Percentiles rank a stretch among this genome's conserved stretches.
These are phyloP conservation scores for Patella caerulea DNA, from an alignment of 2,888 invertebrate species.

Conservation along the genomic window DNA sequence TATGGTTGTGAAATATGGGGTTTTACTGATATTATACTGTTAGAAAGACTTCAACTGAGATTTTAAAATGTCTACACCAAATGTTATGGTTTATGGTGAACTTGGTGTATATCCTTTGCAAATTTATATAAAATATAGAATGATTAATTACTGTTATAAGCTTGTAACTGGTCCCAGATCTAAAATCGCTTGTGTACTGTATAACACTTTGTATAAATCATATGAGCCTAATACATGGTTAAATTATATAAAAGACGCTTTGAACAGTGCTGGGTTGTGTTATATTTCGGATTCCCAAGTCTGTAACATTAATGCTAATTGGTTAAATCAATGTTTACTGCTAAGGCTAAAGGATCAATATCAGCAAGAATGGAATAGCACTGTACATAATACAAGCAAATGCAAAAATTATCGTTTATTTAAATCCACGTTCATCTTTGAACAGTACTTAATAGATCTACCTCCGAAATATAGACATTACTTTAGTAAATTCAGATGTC, in stretches of 20 bases:
- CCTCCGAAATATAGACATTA: too few species aligned
- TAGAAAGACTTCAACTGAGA: conserved; percentile 17
- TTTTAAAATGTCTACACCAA: conserved; percentile 19
- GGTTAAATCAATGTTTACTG: neutral
- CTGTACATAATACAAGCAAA: neutral
- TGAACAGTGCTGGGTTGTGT: neutral
- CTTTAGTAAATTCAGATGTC: neutral
- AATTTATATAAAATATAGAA: conserved; percentile 21
- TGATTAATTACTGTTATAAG: conserved; percentile 18
- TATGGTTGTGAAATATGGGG: neutral
- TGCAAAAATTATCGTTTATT: neutral
- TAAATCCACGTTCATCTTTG: too few species aligned
- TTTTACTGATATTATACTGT: too few species aligned
- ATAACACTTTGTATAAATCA: neutral
- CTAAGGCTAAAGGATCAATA: neutral
- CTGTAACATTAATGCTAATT: neutral
- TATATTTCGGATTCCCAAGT: neutral
- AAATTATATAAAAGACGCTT: neutral
- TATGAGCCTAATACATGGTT: neutral
- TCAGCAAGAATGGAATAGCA: neutral
- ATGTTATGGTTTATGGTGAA: conserved; percentile 25
- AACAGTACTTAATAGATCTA: too few species aligned
- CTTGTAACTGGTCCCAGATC: neutral
- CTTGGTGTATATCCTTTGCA: conserved; percentile 18
- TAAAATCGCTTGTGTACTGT: neutral